Evolutionary conservation across 53 echinoderm and acorn worm genomes (phyloP).

Genomic region (Apostichopus leukothele): DNA sequence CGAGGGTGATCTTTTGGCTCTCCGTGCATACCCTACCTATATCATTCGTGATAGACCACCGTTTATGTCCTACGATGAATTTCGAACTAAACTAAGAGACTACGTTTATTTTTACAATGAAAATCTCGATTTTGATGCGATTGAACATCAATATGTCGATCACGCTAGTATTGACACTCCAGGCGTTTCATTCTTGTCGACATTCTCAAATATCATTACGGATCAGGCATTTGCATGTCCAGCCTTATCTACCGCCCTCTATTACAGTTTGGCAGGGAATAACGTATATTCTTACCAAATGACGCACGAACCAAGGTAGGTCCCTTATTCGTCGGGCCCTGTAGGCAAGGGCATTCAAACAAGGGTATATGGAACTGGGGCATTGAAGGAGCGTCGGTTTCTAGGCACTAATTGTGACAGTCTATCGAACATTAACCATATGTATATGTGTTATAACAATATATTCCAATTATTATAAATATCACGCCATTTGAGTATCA

Average conservation of each 20-base stretch:
- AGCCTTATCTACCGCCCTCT: conserved; percentile 50
- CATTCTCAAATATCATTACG: conserved; percentile 61
- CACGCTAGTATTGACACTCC: conserved; percentile 55
- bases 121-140: conserved; percentile 52
- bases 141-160: conserved; percentile 72
- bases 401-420: too few species aligned
- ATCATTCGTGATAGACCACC: conserved; percentile 12
- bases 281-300: conserved; percentile 67
- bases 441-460: too few species aligned
- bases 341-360: too few species aligned
- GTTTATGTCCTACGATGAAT: conserved; percentile 39
- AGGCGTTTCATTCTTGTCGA: conserved; percentile 52
- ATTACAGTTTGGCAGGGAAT: conserved; percentile 20
- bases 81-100: conserved; percentile 23
- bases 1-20: conserved; percentile 65
- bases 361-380: not conserved
- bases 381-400: too few species aligned
- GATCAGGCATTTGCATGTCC: conserved; percentile 75
- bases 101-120: conserved; percentile 60
- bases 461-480: too few species aligned
- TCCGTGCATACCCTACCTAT: conserved; percentile 52
- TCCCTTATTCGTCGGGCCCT: not conserved
- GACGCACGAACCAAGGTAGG: conserved; percentile 63
- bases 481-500: too few species aligned
- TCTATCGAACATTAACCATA: too few species aligned